These are phyloP conservation scores for Cataglyphis albicans DNA, from an alignment of 2,888 invertebrate genomes.

Conservation along the genomic window DNA sequence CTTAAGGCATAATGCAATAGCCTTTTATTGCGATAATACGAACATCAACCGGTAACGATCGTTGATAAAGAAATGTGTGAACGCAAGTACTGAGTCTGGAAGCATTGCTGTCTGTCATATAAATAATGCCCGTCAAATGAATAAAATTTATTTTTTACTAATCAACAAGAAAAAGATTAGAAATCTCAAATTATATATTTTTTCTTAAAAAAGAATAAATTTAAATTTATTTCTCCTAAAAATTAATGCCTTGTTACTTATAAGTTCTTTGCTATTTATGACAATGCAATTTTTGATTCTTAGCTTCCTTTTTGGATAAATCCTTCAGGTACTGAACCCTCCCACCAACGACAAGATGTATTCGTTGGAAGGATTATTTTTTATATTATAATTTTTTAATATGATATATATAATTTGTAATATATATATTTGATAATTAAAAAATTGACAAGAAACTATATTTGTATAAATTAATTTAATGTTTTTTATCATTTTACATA, in stretches of 20 bases:
- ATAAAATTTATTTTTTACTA: slow-evolving; percentile 9
- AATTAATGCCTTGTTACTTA: background rate
- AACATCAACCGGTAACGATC: slow-evolving; percentile 56
- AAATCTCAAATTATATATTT: background rate
- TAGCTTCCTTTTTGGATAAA: too few relatives aligned
- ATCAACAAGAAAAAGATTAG: background rate
- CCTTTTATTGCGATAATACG: slow-evolving; percentile 46
- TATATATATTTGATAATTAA: background rate
- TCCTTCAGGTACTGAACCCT: too few relatives aligned
- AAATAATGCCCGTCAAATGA: background rate
- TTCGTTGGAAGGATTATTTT: background rate
- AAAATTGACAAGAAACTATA: too few relatives aligned
- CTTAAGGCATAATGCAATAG: slow-evolving; percentile 43
- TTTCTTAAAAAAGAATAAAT: background rate
- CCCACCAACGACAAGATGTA: too few relatives aligned
- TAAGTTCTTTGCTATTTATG: too few relatives aligned
- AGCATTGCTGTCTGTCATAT: slow-evolving; percentile 39
- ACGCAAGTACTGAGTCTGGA: slow-evolving; percentile 31
- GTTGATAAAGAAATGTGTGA: slow-evolving; percentile 46
- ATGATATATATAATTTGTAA: background rate
- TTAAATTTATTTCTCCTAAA: background rate
- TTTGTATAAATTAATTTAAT: too few relatives aligned
- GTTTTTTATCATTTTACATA: too few relatives aligned
- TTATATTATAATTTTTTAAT: background rate
- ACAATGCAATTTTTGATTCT: too few relatives aligned